phyloP scores from a whole-genome alignment of 2,888 invertebrate genomes.

The Caenorhabditis macrosperma region DNA sequence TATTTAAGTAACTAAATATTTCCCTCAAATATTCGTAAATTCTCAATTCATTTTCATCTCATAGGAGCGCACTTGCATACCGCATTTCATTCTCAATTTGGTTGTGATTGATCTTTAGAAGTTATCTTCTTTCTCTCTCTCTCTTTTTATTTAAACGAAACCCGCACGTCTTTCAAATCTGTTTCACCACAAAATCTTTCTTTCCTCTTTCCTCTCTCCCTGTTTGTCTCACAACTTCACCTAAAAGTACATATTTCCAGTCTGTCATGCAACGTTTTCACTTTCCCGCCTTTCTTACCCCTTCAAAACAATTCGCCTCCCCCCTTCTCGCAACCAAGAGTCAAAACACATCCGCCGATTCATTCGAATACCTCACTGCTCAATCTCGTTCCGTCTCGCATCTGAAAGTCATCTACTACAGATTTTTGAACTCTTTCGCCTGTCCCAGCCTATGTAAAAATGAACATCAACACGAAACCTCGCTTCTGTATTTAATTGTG shows the following conservation, averaged over 20 bases:
- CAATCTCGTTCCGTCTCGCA: no score
- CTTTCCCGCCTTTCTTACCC: no score
- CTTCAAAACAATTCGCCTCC: no score
- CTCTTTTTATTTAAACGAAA: constrained; percentile 7
- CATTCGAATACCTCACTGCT: constrained; percentile 31
- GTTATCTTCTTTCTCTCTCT: not conserved
- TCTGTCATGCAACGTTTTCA: constrained; percentile 14
- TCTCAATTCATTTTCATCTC: not conserved
- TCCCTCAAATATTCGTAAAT: not conserved
- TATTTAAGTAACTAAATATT: no score
- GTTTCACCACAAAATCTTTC: not conserved
- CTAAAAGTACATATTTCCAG: constrained; percentile 14
- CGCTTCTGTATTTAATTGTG: no score
- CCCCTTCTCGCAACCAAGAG: not conserved
- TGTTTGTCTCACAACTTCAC: not conserved
- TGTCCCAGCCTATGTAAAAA: no score
- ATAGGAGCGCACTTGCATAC: not conserved
- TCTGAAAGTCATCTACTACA: no score
- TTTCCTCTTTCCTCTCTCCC: not conserved
- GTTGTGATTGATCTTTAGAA: constrained; percentile 26
- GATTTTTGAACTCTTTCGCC: no score
- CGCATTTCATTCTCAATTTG: no score
- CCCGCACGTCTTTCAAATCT: constrained; percentile 36
- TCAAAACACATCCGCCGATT: not conserved
- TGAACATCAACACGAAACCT: no score